Evolutionary conservation across 2,113 vertebrate genomes (phyloP).

Genomic region (Poecile atricapillus): DNA sequence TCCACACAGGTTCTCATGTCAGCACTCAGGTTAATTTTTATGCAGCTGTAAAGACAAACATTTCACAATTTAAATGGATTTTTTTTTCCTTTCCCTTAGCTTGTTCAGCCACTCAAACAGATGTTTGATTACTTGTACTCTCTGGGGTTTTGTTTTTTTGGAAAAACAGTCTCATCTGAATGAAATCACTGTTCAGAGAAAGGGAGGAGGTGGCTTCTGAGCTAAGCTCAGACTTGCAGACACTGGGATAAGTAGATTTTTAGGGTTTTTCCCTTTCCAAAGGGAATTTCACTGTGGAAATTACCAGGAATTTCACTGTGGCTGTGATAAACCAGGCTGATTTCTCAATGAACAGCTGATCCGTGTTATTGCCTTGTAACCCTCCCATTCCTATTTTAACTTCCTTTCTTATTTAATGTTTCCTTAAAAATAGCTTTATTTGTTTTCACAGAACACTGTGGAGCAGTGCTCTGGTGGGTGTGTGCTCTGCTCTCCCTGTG

Average conservation of each 20-base stretch:
- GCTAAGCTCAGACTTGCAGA: background rate
- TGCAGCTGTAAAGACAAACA: background rate
- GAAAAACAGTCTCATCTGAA: background rate
- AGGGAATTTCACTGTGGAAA: background rate
- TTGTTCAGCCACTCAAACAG: background rate
- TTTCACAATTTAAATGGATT: background rate
- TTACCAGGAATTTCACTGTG: background rate
- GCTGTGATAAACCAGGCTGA: background rate
- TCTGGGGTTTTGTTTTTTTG: background rate
- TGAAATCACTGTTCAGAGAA: background rate
- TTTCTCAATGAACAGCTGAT: background rate
- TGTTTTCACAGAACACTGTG: rapidly evolving
- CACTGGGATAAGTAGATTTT: background rate
- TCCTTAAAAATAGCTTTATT: background rate
- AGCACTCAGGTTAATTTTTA: background rate
- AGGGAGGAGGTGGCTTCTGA: background rate
- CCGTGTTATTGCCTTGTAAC: background rate
- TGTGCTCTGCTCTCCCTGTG: background rate
- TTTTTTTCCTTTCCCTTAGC: background rate
- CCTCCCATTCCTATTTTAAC: background rate
- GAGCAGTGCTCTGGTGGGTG: background rate
- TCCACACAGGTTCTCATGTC: background rate
- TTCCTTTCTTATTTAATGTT: background rate
- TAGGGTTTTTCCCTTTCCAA: too few species aligned
- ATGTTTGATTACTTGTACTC: background rate